Evolutionary conservation across 2,888 invertebrate genomes (phyloP).

Genomic region (Camptogramma bilineatum): DNA sequence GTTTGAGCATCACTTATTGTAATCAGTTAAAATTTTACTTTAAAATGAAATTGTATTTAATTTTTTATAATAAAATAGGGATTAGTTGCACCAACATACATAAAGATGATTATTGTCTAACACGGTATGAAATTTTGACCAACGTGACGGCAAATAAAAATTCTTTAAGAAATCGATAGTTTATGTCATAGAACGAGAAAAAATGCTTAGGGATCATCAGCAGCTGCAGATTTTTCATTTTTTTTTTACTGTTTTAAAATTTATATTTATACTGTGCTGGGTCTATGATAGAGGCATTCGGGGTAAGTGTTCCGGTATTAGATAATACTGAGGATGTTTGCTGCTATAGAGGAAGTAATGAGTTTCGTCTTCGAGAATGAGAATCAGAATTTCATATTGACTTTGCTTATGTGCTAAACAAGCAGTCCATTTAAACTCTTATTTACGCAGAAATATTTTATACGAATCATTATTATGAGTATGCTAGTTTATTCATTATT

Average conservation of each 20-base stretch:
- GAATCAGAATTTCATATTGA: constrained; percentile 2
- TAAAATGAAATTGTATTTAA: not conserved
- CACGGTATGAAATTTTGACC: too few species aligned
- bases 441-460: too few species aligned
- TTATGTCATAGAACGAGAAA: too few species aligned
- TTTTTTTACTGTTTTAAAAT: constrained; percentile 5
- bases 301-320: constrained; percentile 22
- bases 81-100: too few species aligned
- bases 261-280: constrained; percentile 14
- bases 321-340: constrained; percentile 21
- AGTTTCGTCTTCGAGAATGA: not conserved
- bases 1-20: not conserved
- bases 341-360: constrained; percentile 10
- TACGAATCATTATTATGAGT: too few species aligned
- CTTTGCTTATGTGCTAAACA: not conserved
- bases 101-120: too few species aligned
- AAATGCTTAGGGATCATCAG: too few species aligned
- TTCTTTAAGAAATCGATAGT: too few species aligned
- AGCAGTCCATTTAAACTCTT: too few species aligned
- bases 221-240: not conserved
- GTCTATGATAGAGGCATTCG: constrained; percentile 20
- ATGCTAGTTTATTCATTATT: too few species aligned
- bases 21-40: not conserved
- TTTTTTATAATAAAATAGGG: too few species aligned
- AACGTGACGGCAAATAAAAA: too few species aligned